Conservation (phyloP, 2,888 invertebrate genomes). For the Suillia variegata region DNA sequence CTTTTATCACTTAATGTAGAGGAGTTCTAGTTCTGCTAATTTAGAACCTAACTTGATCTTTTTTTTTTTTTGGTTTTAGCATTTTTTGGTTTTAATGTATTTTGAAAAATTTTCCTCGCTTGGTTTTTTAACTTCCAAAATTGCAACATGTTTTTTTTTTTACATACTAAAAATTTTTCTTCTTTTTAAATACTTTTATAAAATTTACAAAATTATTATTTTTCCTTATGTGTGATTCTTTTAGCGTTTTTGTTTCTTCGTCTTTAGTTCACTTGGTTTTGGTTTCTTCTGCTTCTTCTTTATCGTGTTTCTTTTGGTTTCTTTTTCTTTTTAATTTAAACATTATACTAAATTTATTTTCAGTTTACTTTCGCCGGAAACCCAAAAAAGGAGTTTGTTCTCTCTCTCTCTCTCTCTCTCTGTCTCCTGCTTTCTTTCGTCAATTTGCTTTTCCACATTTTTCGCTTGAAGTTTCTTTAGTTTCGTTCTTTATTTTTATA, state of each 20-base stretch:
- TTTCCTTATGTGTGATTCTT: slow-evolving; percentile 35
- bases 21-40: slow-evolving; percentile 5
- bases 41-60: slow-evolving; percentile 35
- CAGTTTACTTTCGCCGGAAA: slow-evolving; percentile 20
- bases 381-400: too few relatives aligned
- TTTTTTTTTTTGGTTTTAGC: slow-evolving; percentile 30
- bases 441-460: slow-evolving; percentile 19
- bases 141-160: slow-evolving; percentile 10
- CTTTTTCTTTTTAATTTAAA: slow-evolving; percentile 34
- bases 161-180: slow-evolving; percentile 4
- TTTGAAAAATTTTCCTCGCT: slow-evolving; percentile 37
- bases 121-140: slow-evolving; percentile 24
- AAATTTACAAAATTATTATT: slow-evolving; percentile 56
- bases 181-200: slow-evolving; percentile 39
- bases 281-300: slow-evolving; percentile 38
- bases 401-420: too few relatives aligned
- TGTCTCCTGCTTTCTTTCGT: too few relatives aligned
- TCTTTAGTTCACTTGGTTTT: slow-evolving; percentile 23
- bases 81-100: too few relatives aligned
- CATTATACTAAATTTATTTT: slow-evolving; percentile 20
- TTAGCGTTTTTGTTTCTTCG: slow-evolving; percentile 27
- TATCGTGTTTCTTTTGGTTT: slow-evolving; percentile 24
- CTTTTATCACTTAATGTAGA: slow-evolving; percentile 22
- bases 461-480: neutral
- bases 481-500: slow-evolving; percentile 41